These are phyloP conservation scores for Beroe forskalii DNA, from an alignment of 37 sponge, comb jelly and placozoan genomes.

Conservation along the genomic window DNA sequence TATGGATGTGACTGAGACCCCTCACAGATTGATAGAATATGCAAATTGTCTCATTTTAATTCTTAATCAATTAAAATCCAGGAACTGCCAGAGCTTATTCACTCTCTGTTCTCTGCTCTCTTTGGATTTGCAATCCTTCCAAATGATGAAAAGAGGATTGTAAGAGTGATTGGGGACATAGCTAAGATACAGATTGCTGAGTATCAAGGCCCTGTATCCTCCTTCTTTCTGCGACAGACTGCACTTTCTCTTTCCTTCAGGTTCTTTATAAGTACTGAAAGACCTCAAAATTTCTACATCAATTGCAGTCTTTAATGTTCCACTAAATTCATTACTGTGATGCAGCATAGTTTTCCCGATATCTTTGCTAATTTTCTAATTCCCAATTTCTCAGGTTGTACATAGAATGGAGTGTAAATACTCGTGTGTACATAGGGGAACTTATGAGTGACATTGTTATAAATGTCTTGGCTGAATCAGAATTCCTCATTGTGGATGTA, in stretches of 20 bases:
- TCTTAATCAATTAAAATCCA: too few species aligned
- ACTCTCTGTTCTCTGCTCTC: background rate
- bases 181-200: slow-evolving; percentile 41
- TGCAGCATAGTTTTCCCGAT: too few species aligned
- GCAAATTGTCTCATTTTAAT: too few species aligned
- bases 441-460: slow-evolving; percentile 35
- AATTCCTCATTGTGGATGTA: slow-evolving; percentile 47
- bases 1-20: too few species aligned
- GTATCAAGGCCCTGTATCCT: slow-evolving; percentile 3
- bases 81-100: slow-evolving; percentile 28
- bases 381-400: too few species aligned
- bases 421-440: slow-evolving; percentile 34
- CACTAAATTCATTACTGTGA: too few species aligned
- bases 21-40: too few species aligned
- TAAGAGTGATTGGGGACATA: slow-evolving; percentile 25
- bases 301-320: too few species aligned
- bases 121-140: slow-evolving; percentile 60
- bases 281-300: too few species aligned
- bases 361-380: too few species aligned
- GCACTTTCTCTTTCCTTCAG: slow-evolving; percentile 23
- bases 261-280: too few species aligned
- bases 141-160: slow-evolving; percentile 47
- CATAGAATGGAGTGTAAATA: slow-evolving; percentile 57
- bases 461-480: slow-evolving; percentile 45
- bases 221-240: slow-evolving; percentile 28